Evolutionary conservation across 2,113 vertebrate species (phyloP), one percentile per base, ranked within the genome.

Genomic region (Meriones unguiculatus): DNA sequence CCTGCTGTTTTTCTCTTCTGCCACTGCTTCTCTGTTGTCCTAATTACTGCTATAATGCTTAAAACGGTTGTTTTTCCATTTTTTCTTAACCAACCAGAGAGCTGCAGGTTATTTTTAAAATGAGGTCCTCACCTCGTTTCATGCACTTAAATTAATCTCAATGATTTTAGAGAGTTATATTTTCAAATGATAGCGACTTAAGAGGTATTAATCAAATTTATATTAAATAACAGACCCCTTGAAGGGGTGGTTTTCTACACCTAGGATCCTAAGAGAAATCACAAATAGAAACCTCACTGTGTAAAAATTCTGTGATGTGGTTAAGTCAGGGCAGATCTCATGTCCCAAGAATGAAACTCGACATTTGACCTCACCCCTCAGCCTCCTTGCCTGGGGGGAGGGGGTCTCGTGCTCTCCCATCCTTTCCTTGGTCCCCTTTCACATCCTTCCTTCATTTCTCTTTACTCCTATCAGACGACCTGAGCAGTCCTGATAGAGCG

Each of bases 101-200:
- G 4, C 87, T 75, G 78, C 62, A 75, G 64, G 89, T 89, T 95
- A 93, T 90, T 93, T 95, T 97, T 93, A 28, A 91, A 95, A 92
- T 57, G 76, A 96, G 89, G 30, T 73, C 35, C 32, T 86, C 72
- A 82, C 57, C 81, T 95, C 82, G 64, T 41, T 96, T 87, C 7
- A 4, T 12, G 54, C 12, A 80, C 67, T 73, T 93, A 89, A 94
- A 96, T 91, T 78, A 82, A 91, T 94, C 90, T 28, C 67, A 87
- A 41, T 59, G 57, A 89, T 89, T 86, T 96, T 62, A 93, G 80
- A 95, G 50, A 93, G 52, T 81, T 85, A 77, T 54, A 62, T 87
- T 93, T 92, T 95, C n/a, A 86, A 89, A 89, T 52, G 64, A 69
- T 91, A 67, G 14, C 18, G 92, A 90, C 89, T 30, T 73, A 84